Conservation (phyloP, 2,888 invertebrate genomes). For the Nycteola revayana region DNA sequence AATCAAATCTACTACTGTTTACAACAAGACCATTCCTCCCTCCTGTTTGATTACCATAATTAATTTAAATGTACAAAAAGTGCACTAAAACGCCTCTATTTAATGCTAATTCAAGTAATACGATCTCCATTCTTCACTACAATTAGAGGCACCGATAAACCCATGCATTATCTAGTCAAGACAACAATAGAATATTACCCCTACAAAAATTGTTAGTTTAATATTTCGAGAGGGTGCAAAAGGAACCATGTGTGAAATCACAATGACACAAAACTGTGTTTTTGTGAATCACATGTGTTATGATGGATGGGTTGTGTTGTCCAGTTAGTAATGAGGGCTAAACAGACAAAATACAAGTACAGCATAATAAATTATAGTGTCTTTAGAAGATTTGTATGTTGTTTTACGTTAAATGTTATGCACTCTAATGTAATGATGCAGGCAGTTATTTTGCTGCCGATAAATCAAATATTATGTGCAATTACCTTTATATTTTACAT, state of each 20-base stretch:
- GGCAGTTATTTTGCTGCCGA: no score
- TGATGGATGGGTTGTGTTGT: conserved; percentile 54
- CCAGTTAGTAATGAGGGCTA: conserved; percentile 16
- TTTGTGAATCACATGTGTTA: conserved; percentile 43
- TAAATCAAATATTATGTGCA: no score
- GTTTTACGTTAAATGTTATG: no score
- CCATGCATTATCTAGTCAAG: conserved; percentile 79
- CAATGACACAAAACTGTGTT: conserved; percentile 62
- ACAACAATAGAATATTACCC: conserved; percentile 71
- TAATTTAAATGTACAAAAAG: conserved; percentile 65
- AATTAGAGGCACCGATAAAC: conserved; percentile 75
- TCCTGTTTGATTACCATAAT: conserved; percentile 69
- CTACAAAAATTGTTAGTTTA: conserved; percentile 75
- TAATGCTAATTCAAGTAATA: conserved; percentile 76
- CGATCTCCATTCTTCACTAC: conserved; percentile 71
- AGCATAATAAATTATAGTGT: no score
- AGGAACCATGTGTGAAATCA: conserved; percentile 73
- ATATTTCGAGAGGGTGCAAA: conserved; percentile 75
- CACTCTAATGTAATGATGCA: no score
- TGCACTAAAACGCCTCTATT: conserved; percentile 47
- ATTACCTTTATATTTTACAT: no score
- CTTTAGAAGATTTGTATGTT: no score
- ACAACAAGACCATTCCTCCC: no score
- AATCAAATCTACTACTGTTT: no score
- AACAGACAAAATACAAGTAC: conserved; percentile 4